A percentile compares a stretch with the other conserved stretches of the same genome.
Evolutionary conservation across 2,113 vertebrate species (phyloP).

Genomic region (Ranitomeya variabilis): DNA sequence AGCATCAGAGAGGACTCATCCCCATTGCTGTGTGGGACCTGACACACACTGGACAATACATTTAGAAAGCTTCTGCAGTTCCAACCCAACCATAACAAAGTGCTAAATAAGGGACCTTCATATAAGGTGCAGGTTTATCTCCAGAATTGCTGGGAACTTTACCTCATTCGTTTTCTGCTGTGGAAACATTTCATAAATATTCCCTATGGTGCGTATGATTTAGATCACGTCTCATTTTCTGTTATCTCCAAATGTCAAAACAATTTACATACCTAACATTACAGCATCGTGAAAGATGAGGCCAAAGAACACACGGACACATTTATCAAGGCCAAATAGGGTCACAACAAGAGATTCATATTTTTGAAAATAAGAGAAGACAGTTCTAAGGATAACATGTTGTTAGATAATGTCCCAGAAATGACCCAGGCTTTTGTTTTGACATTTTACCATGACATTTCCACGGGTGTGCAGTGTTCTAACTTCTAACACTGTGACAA

Average conservation of each 20-base stretch:
- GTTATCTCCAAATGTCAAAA: conserved; percentile 26
- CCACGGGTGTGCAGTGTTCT: background rate
- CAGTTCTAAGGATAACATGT: conserved; percentile 3
- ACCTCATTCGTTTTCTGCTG: background rate
- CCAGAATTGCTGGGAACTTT: background rate
- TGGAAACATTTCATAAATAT: background rate
- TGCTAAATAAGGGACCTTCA: background rate
- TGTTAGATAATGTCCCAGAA: background rate
- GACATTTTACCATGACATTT: background rate
- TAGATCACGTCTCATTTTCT: conserved; percentile 1
- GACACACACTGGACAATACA: background rate
- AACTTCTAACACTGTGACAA: background rate
- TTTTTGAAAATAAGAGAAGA: background rate
- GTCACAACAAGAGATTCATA: conserved; percentile 19
- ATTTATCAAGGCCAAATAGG: conserved; percentile 28
- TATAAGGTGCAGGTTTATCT: background rate
- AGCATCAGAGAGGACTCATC: too few species aligned
- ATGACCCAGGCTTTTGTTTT: background rate
- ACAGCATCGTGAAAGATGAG: conserved; percentile 10
- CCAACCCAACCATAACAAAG: background rate
- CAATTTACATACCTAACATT: conserved; percentile 24
- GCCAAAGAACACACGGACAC: background rate
- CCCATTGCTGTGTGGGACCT: too few species aligned
- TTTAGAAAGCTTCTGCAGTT: background rate
- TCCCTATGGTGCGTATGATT: conserved; percentile 1